phyloP scores from a whole-genome alignment of 2,113 vertebrate species.

The Phylloscopus whistleri region DNA sequence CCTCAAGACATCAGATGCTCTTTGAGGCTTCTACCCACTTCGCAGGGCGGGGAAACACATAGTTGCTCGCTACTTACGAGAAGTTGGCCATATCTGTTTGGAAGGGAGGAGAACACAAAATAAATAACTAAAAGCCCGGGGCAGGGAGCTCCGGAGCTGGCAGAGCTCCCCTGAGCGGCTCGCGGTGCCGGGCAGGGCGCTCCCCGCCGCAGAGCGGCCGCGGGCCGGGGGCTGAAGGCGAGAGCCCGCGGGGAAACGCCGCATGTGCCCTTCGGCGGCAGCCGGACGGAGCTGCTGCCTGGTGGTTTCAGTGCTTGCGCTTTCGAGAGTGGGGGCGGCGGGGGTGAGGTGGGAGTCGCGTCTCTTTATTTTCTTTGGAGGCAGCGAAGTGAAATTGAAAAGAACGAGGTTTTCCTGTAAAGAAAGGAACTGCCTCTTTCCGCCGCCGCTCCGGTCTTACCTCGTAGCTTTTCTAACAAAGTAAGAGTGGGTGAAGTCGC shows the following conservation, averaged over 20 bases:
- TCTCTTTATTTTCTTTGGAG: background rate
- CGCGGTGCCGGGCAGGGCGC: background rate
- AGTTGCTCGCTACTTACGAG: background rate
- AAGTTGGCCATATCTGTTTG: background rate
- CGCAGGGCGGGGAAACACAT: background rate
- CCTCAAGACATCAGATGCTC: background rate
- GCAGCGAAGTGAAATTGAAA: background rate
- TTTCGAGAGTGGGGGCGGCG: background rate
- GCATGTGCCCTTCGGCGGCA: background rate
- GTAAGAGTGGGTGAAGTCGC: slow-evolving; percentile 89
- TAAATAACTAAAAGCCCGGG: background rate
- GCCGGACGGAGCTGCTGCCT: background rate
- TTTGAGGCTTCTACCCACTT: background rate
- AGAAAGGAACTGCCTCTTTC: background rate
- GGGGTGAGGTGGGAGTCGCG: background rate
- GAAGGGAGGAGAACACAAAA: background rate
- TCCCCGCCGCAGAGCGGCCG: background rate
- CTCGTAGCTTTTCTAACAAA: slow-evolving; percentile 90
- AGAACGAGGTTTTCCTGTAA: background rate
- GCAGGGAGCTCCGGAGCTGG: background rate
- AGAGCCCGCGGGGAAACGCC: background rate
- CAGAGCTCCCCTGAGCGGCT: background rate
- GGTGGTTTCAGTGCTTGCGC: background rate
- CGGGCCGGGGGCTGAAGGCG: background rate
- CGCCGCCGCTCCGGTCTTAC: slow-evolving; percentile 67